Percentiles rank a stretch among this genome's conserved stretches.
These are phyloP conservation scores for Limnephilus auricula DNA, from an alignment of 2,888 invertebrate genomes.

Conservation along the genomic window DNA sequence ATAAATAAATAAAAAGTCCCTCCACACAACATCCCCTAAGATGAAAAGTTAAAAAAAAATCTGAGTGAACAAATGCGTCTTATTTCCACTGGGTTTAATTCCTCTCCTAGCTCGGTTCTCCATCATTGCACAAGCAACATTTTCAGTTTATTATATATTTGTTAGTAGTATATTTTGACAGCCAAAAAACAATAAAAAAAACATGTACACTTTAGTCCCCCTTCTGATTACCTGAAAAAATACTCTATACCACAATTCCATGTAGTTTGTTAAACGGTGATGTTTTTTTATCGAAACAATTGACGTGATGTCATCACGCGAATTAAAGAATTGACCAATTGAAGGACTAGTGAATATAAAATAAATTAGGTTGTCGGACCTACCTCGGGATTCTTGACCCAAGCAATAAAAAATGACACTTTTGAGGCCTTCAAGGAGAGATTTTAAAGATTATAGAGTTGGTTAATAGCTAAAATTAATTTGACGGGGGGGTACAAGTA, in stretches of 20 bases:
- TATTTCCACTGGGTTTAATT: too few species aligned
- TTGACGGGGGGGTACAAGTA: too few species aligned
- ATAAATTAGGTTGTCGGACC: background rate
- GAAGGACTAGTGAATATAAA: background rate
- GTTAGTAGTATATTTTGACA: too few species aligned
- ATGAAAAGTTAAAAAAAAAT: too few species aligned
- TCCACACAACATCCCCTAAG: too few species aligned
- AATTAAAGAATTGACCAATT: background rate
- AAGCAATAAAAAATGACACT: background rate
- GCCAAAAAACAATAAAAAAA: too few species aligned
- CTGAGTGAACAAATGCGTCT: too few species aligned
- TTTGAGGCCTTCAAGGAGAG: background rate
- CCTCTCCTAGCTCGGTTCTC: too few species aligned
- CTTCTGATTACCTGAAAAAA: background rate
- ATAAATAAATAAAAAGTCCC: too few species aligned
- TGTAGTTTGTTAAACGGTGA: background rate
- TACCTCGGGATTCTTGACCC: background rate
- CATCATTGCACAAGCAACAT: too few species aligned
- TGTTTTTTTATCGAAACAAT: background rate
- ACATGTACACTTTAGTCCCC: background rate
- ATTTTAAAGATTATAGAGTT: background rate
- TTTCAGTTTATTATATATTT: too few species aligned
- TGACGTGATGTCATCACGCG: background rate
- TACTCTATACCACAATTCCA: background rate
- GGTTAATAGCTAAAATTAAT: too few species aligned